A percentile compares a stretch with the other conserved stretches of the same genome.
phyloP scores from a whole-genome alignment of 2,113 vertebrate genomes.

The Hydrochoerus hydrochaeris region DNA sequence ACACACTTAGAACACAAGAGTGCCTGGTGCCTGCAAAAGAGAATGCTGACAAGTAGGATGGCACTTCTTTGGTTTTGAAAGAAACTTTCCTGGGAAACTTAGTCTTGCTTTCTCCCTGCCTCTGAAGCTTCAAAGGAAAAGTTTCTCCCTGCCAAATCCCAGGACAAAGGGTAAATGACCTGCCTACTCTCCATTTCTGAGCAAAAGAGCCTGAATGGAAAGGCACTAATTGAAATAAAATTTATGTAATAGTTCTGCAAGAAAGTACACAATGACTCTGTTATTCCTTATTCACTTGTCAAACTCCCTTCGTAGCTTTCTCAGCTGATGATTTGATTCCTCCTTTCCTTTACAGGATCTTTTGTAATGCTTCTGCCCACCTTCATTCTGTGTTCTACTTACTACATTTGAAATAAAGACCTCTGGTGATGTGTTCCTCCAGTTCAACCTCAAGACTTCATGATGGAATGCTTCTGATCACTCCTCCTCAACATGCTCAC shows the following conservation, averaged over 20 bases:
- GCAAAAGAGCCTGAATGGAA: conserved; percentile 25
- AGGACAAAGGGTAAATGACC: conserved; percentile 41
- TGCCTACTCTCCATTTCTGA: conserved; percentile 4
- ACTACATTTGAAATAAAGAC: background rate
- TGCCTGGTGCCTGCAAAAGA: background rate
- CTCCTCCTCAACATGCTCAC: background rate
- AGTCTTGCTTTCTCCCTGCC: conserved; percentile 41
- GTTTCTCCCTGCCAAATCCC: background rate
- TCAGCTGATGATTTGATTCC: background rate
- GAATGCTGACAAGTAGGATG: background rate
- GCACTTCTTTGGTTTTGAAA: background rate
- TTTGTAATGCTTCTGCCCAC: background rate
- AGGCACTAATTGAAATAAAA: background rate
- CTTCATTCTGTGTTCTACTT: background rate
- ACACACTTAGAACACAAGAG: background rate
- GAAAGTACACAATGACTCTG: background rate
- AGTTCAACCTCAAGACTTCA: background rate
- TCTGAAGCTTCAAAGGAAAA: conserved; percentile 57
- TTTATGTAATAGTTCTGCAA: background rate
- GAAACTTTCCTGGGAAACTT: background rate
- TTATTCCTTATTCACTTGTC: conserved; percentile 13
- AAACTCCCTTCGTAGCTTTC: background rate
- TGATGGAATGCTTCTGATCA: background rate
- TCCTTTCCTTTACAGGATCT: background rate
- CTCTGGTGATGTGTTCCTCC: background rate